phyloP scores from a whole-genome alignment of 2,888 invertebrate genomes.

The Incurvaria masculella region DNA sequence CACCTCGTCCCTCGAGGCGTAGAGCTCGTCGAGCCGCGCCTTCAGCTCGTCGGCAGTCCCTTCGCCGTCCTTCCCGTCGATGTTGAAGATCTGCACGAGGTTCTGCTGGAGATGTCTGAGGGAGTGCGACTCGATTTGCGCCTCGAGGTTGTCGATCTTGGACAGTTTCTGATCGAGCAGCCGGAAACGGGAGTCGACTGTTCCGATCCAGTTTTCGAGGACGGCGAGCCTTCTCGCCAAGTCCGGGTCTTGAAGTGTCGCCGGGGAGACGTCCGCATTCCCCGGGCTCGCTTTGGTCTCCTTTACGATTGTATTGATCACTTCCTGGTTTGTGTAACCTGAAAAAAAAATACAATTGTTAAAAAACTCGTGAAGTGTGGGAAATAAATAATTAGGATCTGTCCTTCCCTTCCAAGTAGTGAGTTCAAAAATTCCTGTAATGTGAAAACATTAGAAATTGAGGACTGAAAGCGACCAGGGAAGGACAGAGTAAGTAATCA shows the following conservation, averaged over 20 bases:
- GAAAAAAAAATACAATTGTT: slow-evolving; percentile 22
- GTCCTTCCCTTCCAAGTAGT: slow-evolving; percentile 50
- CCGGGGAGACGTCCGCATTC: slow-evolving; percentile 23
- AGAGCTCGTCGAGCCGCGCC: slow-evolving; percentile 56
- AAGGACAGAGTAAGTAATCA: slow-evolving; percentile 57
- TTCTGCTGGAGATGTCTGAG: slow-evolving; percentile 53
- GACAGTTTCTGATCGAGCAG: slow-evolving; percentile 53
- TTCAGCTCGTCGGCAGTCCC: slow-evolving; percentile 50
- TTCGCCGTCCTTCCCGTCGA: slow-evolving; percentile 32
- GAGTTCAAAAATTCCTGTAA: slow-evolving; percentile 14
- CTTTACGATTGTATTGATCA: slow-evolving; percentile 2
- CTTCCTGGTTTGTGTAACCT: slow-evolving; percentile 33
- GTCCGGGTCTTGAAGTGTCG: slow-evolving; percentile 30
- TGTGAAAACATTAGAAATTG: slow-evolving; percentile 3
- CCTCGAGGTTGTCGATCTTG: slow-evolving; percentile 43
- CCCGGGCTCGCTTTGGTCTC: neutral
- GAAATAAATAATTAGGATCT: slow-evolving; percentile 28
- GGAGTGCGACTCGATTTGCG: slow-evolving; percentile 50
- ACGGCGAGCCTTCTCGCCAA: slow-evolving; percentile 35
- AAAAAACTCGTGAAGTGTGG: slow-evolving; percentile 14
- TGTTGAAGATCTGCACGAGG: slow-evolving; percentile 50
- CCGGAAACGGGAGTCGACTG: slow-evolving; percentile 51
- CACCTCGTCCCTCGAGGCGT: slow-evolving; percentile 61
- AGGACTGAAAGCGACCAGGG: slow-evolving; percentile 46
- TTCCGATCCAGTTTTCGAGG: slow-evolving; percentile 47